Conservation (phyloP, 2,797 vertebrate species). For the Oreochromis grahami region DNA sequence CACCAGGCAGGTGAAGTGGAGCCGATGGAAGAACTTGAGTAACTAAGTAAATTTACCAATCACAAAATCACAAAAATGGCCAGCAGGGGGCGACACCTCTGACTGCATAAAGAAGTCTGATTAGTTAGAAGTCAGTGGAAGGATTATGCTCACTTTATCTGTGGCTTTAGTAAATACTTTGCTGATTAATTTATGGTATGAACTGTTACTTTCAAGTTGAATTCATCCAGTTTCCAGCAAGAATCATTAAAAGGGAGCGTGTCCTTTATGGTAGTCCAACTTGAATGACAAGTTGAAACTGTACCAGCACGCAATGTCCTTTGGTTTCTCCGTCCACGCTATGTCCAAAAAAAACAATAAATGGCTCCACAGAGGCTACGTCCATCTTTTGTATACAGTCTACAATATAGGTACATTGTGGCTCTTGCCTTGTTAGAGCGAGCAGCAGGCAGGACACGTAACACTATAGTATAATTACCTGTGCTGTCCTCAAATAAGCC, state of each 20-base stretch:
- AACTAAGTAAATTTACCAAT: neutral
- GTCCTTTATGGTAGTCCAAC: neutral
- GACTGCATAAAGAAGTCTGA: neutral
- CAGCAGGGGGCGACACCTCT: neutral
- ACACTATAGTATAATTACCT: neutral
- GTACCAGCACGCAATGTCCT: fast-evolving
- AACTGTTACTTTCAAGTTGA: neutral
- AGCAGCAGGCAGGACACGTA: neutral
- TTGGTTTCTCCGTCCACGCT: fast-evolving
- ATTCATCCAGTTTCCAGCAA: neutral
- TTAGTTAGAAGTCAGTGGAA: neutral
- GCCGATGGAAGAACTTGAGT: fast-evolving
- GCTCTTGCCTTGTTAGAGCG: fast-evolving
- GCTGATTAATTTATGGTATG: fast-evolving
- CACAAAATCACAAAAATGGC: neutral
- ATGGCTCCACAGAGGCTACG: neutral
- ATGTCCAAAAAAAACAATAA: neutral
- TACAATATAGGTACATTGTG: neutral
- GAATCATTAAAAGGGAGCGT: neutral
- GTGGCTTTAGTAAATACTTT: neutral
- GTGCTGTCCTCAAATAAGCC: neutral
- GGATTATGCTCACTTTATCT: neutral
- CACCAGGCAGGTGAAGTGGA: neutral
- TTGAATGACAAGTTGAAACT: neutral
- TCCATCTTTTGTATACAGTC: neutral